Evolutionary conservation across 2,888 invertebrate genomes (phyloP).

Genomic region (Leuctra nigra): DNA sequence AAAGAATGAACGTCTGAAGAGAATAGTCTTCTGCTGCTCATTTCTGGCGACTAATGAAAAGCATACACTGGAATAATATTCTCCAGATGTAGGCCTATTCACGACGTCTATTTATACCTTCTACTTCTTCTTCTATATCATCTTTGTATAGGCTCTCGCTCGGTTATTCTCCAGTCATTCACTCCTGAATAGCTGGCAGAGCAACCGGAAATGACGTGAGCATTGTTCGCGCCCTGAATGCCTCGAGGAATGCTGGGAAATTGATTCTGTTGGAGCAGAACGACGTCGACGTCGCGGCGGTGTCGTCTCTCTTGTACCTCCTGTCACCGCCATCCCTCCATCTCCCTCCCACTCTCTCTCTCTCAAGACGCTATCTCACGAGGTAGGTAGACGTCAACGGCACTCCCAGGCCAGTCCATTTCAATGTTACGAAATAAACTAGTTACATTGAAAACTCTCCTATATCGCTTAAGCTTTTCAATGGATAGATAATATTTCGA

Average conservation of each 20-base stretch:
- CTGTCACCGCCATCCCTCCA: neutral
- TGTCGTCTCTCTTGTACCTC: neutral
- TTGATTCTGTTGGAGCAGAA: constrained; percentile 12
- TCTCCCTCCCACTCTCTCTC: constrained; percentile 2
- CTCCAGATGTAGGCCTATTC: neutral
- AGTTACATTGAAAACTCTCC: neutral
- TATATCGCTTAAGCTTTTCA: neutral
- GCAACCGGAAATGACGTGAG: constrained; percentile 22
- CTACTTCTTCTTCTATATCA: no score
- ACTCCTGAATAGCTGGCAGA: constrained; percentile 10
- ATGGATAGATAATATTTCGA: neutral
- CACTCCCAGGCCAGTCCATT: constrained; percentile 2
- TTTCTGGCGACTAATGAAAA: constrained; percentile 10
- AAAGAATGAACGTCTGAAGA: neutral
- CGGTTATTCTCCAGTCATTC: constrained; percentile 16
- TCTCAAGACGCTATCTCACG: neutral
- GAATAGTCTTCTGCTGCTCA: neutral
- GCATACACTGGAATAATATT: constrained; percentile 9
- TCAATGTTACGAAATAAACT: neutral
- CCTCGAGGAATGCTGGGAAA: constrained; percentile 16
- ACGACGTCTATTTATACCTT: constrained; percentile 3
- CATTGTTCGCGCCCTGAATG: constrained; percentile 24
- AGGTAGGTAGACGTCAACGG: neutral
- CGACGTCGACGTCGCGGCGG: constrained; percentile 5
- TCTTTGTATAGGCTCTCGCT: constrained; percentile 12